Evolutionary conservation across 2,888 invertebrate genomes (phyloP), one percentile per base, ranked within the genome.

Genomic region (Muschampia plurimacula): DNA sequence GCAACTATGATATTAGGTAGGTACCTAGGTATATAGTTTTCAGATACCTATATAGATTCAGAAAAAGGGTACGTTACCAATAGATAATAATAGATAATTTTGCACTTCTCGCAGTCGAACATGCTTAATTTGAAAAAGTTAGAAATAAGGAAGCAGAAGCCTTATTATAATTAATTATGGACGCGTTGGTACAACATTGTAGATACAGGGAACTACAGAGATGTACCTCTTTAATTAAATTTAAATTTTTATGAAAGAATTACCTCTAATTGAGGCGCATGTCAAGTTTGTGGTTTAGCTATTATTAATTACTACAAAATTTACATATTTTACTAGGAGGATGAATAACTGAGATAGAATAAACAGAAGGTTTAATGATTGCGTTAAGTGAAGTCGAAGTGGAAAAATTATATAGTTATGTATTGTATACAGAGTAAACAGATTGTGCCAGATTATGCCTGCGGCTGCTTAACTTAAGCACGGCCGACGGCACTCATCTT

Each of bases 291-390:
- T 28, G 8, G 32, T 65, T 32, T 65, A 10, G 39, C 36, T 55
- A 55, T 52, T 49, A 66, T 55, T 66, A 52, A 66, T 39, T 28
- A 22, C 22, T 55, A 9, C 36, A 32, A 44, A 67, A 67, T 59
- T 59, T 41, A 67, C 57, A 67, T 67, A 67, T n/a, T n/a, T 13
- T 28, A 41, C 22, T 1, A 69, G 12, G 32, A n/a, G 64, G 55
- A 64, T 64, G 28, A 9, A 36, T 4, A 52, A 52, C 49, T 52
- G 0, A 41, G 28, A 69, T 63, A 39, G 12, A 8, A 44, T 10
- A 55, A 67, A 67, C 59, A 67, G 59, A 59, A 44, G 67, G 13
- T 39, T 15, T 67, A 67, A 67, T 67, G 44, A 67, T 57, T 57
- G 41, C 52, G 44, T 67, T 59, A 67, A 67, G 41, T 67, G 67